Conservation (phyloP, 2,797 vertebrate species). For the Taeniopygia guttata region DNA sequence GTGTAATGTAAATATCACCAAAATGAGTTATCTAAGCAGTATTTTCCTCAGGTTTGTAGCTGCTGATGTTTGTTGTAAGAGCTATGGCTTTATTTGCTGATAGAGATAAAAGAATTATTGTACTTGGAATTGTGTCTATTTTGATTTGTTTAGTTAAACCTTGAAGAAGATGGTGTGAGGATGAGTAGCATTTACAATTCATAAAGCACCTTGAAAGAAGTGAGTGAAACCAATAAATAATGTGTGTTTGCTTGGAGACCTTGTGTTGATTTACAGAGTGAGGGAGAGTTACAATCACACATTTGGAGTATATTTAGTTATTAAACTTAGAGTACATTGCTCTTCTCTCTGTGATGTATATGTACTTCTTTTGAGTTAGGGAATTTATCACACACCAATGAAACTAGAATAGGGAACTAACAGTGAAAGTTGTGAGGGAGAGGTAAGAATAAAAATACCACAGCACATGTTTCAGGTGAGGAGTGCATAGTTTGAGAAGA, state of each 20-base stretch:
- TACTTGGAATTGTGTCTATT: background rate
- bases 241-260: accelerated
- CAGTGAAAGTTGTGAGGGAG: background rate
- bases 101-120: background rate
- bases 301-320: background rate
- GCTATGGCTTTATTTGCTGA: background rate
- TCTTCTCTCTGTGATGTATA: background rate
- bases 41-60: background rate
- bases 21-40: background rate
- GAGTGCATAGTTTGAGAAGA: background rate
- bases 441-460: background rate
- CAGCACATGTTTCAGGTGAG: background rate
- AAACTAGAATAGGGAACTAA: background rate
- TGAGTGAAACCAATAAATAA: background rate
- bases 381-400: background rate
- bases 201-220: background rate
- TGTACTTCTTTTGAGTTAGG: background rate
- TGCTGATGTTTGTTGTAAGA: background rate
- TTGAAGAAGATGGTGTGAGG: background rate
- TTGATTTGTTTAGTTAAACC: background rate
- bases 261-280: background rate
- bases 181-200: background rate
- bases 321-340: background rate
- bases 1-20: background rate
- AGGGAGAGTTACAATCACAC: background rate